Base-by-base conservation (phyloP, 1,140 invertebrate species). In the Drosophila arizonae region DNA sequence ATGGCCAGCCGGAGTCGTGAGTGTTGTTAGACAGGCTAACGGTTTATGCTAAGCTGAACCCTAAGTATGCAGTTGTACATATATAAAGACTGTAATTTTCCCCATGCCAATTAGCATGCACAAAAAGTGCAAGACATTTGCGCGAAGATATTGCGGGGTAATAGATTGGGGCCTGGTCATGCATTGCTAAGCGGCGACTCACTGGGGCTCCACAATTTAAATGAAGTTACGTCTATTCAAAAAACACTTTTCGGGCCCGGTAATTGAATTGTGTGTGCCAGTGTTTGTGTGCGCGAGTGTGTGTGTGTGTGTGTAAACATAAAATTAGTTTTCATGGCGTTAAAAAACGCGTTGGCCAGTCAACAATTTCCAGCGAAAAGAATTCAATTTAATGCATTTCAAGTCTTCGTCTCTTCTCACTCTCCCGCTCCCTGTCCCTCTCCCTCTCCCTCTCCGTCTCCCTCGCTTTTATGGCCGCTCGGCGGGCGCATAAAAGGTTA, bases 291-390 rank as follows among this genome's bases (percentile, higher is more conserved):
- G 17, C 17, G 17, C 17, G 17, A 17, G 46, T 51, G 61, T 50
- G 41, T 45, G 30, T 57, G 63, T 57, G 79, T 61, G 72, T 73
- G 78, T 77, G 79, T 73, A 74, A 82, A 81, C 77, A 87, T 87
- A 82, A 87, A 87, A 88, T 87, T 88, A 88, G 82, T 82, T 87
- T 87, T 87, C 82, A 87, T 87, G 82, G 82, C 82, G 84, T 88
- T 88, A 87, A 88, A 77, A 79, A 88, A 81, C 71, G 76, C 84
- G 70, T 88, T 84, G 67, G 51, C 58, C 67, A 72, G 68, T 45
- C 50, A 65, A 76, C 61, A 76, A 72, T 80, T 75, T 64, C 71
- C 71, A 63, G 51, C 58, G 72, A 72, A 72, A 60, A 52, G 64
- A 88, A 84, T 87, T 88, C 76, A 88, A 88, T 87, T 87, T 88